Conservation (phyloP, 2,888 invertebrate species). For the Drosophila limbata region DNA sequence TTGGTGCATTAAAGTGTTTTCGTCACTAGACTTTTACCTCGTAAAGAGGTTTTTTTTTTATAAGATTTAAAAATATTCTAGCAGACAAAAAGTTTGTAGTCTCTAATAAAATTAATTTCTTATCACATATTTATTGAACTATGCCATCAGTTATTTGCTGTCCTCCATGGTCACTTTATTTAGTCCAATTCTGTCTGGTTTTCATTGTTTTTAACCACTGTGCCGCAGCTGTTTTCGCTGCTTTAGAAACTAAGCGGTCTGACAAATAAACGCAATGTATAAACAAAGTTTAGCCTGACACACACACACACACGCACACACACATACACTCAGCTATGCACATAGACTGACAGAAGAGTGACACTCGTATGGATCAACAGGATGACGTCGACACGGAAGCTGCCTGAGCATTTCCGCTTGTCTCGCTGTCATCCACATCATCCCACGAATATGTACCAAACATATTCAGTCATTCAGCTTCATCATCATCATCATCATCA, state of each 20-base stretch:
- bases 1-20: too few relatives aligned
- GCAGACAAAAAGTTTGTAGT: too few relatives aligned
- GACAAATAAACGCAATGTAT: constrained; percentile 56
- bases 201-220: neutral
- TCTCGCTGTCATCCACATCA: constrained; percentile 41
- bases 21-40: too few relatives aligned
- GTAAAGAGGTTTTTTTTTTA: too few relatives aligned
- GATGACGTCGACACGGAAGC: constrained; percentile 70
- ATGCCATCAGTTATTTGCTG: neutral
- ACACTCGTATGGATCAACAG: constrained; percentile 60
- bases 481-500: constrained; percentile 19
- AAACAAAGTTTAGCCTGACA: constrained; percentile 42
- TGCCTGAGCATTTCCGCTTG: constrained; percentile 69
- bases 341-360: constrained; percentile 40
- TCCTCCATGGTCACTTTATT: neutral
- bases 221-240: constrained; percentile 1
- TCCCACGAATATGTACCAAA: constrained; percentile 9
- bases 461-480: constrained; percentile 23
- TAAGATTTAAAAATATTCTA: too few relatives aligned
- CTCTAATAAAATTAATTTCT: neutral
- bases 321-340: neutral
- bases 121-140: neutral
- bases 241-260: constrained; percentile 23
- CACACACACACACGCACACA: constrained; percentile 1
- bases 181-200: neutral